Evolutionary conservation across 2,797 vertebrate genomes (phyloP).

Genomic region (Enteromius treurensis): DNA sequence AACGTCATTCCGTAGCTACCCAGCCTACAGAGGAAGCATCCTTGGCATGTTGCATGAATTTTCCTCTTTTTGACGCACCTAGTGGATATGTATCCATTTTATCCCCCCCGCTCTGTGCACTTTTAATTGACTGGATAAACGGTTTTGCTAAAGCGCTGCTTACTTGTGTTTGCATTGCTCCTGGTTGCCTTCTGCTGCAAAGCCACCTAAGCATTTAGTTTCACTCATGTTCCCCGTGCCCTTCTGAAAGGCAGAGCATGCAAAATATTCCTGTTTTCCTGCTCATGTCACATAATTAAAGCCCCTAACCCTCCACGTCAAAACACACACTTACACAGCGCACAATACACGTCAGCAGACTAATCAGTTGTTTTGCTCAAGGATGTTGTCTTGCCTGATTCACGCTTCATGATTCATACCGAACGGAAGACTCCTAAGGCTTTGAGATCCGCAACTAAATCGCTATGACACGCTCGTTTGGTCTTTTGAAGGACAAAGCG

Average conservation of each 20-base stretch:
- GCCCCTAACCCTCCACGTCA: slow-evolving; percentile 9
- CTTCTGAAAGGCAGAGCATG: not conserved
- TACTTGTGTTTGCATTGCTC: not conserved
- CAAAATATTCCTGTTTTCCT: not conserved
- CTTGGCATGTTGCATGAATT: not conserved
- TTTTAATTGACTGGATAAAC: not conserved
- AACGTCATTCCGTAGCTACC: not conserved
- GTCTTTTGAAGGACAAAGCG: slow-evolving; percentile 50
- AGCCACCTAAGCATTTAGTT: not conserved
- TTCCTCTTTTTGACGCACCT: not conserved
- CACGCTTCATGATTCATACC: slow-evolving; percentile 17
- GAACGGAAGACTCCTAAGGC: slow-evolving; percentile 30
- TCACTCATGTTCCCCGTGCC: not conserved
- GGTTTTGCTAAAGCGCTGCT: not conserved
- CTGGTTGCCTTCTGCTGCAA: not conserved
- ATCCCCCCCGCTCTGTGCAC: not conserved
- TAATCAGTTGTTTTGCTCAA: not conserved
- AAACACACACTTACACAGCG: slow-evolving; percentile 19
- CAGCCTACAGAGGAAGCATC: not conserved
- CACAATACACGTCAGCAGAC: slow-evolving; percentile 12
- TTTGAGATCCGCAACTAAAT: slow-evolving; percentile 30
- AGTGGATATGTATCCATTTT: not conserved
- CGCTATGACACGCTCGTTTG: slow-evolving; percentile 40
- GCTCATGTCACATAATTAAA: slow-evolving; percentile 4
- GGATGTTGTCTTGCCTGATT: slow-evolving; percentile 28